A percentile compares a stretch with the other conserved stretches of the same genome.
These are phyloP conservation scores for Pelodiscus sinensis DNA, from an alignment of 2,113 vertebrate species.

Conservation along the genomic window DNA sequence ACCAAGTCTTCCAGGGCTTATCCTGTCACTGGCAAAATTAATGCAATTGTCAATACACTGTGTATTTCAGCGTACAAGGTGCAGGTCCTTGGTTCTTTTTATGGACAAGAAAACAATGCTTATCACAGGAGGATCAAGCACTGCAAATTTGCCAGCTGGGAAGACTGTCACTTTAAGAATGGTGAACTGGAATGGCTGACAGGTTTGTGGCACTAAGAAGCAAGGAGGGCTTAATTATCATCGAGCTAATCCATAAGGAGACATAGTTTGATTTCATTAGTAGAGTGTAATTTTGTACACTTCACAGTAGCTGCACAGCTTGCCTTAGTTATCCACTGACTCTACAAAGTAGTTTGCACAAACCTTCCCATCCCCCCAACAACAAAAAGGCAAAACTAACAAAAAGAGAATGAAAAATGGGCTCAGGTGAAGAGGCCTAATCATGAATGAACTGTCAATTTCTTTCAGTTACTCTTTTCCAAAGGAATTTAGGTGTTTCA, in stretches of 20 bases:
- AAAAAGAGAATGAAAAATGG: constrained; percentile 33
- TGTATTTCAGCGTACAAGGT: not conserved
- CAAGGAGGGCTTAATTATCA: constrained; percentile 43
- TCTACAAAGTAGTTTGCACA: constrained; percentile 26
- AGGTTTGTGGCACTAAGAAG: constrained; percentile 6
- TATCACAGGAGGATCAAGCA: not conserved
- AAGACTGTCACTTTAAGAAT: constrained; percentile 21
- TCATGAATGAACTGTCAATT: constrained; percentile 9
- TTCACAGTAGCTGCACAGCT: constrained; percentile 56
- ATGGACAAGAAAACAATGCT: fast-evolving
- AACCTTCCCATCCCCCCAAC: not conserved
- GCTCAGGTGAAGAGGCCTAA: constrained; percentile 44
- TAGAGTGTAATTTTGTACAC: constrained; percentile 52
- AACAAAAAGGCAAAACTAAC: not conserved
- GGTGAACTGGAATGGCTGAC: not conserved
- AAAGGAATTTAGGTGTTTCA: constrained; percentile 39
- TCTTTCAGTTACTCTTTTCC: constrained; percentile 19
- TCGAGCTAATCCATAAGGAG: constrained; percentile 42
- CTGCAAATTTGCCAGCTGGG: not conserved
- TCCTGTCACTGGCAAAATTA: not conserved
- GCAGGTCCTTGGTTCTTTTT: not conserved
- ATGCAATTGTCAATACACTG: not conserved
- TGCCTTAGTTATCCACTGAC: constrained; percentile 48
- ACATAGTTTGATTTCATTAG: constrained; percentile 56
- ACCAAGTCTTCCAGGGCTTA: not conserved